Percentiles rank a stretch among this genome's conserved stretches.
These are phyloP conservation scores for Propsilocerus akamusi DNA, from an alignment of 1,140 invertebrate species.

Conservation along the genomic window DNA sequence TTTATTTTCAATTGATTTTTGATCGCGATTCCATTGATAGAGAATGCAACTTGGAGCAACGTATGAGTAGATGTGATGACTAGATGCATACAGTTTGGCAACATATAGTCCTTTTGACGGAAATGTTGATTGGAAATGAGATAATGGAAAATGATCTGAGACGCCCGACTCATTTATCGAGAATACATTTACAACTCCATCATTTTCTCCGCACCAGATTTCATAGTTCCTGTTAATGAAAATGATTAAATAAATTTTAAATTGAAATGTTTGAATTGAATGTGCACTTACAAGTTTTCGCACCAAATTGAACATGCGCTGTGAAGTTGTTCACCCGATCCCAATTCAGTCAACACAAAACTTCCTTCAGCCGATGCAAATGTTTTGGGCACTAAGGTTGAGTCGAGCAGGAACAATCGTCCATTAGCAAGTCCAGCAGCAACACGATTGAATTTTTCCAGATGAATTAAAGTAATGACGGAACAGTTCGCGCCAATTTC, in stretches of 20 bases:
- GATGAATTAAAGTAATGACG: slow-evolving; percentile 42
- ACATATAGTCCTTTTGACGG: slow-evolving; percentile 34
- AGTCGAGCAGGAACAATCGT: slow-evolving; percentile 50
- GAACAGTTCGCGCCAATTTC: slow-evolving; percentile 30
- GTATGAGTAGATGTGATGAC: slow-evolving; percentile 54
- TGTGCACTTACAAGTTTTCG: slow-evolving; percentile 22
- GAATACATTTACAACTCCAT: slow-evolving; percentile 54
- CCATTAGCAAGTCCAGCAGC: slow-evolving; percentile 54
- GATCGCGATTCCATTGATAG: slow-evolving; percentile 60
- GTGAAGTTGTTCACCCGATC: slow-evolving; percentile 38
- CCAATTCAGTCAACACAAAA: slow-evolving; percentile 60
- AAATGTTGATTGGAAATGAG: slow-evolving; percentile 35
- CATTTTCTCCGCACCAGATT: slow-evolving; percentile 58
- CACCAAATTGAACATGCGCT: slow-evolving; percentile 30
- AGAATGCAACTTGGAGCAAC: slow-evolving; percentile 62
- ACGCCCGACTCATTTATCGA: slow-evolving; percentile 34
- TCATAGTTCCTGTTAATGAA: slow-evolving; percentile 29
- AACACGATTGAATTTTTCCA: slow-evolving; percentile 44
- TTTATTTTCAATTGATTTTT: slow-evolving; percentile 49
- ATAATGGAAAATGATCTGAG: slow-evolving; percentile 34
- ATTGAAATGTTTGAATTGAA: neutral
- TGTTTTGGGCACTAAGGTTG: slow-evolving; percentile 34
- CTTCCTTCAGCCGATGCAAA: slow-evolving; percentile 43
- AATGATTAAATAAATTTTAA: slow-evolving; percentile 1
- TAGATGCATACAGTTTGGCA: slow-evolving; percentile 34